phyloP scores from a whole-genome alignment of 92 coral and sea anemone species.

The Epizoanthus scotinus region DNA sequence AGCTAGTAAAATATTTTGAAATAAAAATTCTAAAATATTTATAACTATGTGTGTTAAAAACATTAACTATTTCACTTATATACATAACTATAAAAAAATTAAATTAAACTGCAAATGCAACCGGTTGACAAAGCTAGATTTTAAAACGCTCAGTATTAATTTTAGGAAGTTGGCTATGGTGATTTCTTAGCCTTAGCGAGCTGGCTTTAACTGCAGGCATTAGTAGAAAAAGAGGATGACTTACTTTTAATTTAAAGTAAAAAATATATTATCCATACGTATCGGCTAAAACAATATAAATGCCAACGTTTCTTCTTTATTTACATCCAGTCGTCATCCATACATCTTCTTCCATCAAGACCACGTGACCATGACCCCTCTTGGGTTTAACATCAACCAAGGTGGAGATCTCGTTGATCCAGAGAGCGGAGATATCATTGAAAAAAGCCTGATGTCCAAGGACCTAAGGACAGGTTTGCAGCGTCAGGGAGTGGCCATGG shows the following conservation, averaged over 20 bases:
- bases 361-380: constrained; percentile 76
- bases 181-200: too few species aligned
- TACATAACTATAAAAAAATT: too few species aligned
- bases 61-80: too few species aligned
- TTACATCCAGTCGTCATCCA: constrained; percentile 74
- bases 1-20: too few species aligned
- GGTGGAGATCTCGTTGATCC: constrained; percentile 74
- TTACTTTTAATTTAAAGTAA: background rate
- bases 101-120: too few species aligned
- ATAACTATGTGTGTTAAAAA: too few species aligned
- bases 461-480: constrained; percentile 59
- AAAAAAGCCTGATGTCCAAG: constrained; percentile 51
- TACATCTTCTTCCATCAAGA: constrained; percentile 86
- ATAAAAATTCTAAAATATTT: too few species aligned
- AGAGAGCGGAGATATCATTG: constrained; percentile 33
- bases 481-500: constrained; percentile 66
- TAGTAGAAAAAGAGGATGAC: too few species aligned
- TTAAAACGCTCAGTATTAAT: too few species aligned
- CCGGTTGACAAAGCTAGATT: too few species aligned
- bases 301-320: background rate
- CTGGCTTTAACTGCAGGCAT: too few species aligned
- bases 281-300: background rate
- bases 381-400: constrained; percentile 68
- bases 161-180: too few species aligned
- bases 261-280: background rate